Evolutionary conservation across 2,113 vertebrate species (phyloP), one percentile per base, ranked within the genome.

Genomic region (Hippocampus comes): DNA sequence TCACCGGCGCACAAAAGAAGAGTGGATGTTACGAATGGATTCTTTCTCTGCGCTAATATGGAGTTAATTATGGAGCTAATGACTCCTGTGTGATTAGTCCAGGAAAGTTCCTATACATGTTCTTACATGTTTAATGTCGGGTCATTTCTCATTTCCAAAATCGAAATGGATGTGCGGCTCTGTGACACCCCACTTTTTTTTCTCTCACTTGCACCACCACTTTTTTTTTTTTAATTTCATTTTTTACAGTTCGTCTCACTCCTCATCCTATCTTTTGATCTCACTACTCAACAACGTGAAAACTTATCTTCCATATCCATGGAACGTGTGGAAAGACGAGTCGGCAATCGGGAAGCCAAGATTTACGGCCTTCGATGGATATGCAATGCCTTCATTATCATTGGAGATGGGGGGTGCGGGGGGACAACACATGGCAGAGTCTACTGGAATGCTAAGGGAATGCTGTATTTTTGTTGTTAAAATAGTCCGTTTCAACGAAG

Each of bases 11-110:
- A 87, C 80, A 83, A 84, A 85, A 77, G 80, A 74, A 74, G 74
- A 74, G 81, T 86, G 70, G 80, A 86, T 86, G 84, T 90, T 89
- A 90, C 85, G 82, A 89, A 90, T 91, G 83, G 79, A 83, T 85
- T 87, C 86, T 87, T 86, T 84, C 86, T 86, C 65, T 85, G 82
- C 86, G 78, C 83, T 88, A 88, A 91, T 90, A 90, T 82, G 87
- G 83, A 88, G 83, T 91, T 91, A 89, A 91, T 90, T 88, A 90
- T 89, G 84, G 73, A 88, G 85, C 85, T 90, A 91, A 91, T 90
- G 90, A 90, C 88, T 91, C 86, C 75, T 87, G 83, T 87, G 80
- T 90, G 88, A 91, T 91, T 89, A 90, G 88, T 87, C 86, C 73
- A 67, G 88, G 85, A 91, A 90, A 91, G 88, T 91, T 89, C 86